phyloP scores from a whole-genome alignment of 2,113 vertebrate species.

The Eurypyga helias region DNA sequence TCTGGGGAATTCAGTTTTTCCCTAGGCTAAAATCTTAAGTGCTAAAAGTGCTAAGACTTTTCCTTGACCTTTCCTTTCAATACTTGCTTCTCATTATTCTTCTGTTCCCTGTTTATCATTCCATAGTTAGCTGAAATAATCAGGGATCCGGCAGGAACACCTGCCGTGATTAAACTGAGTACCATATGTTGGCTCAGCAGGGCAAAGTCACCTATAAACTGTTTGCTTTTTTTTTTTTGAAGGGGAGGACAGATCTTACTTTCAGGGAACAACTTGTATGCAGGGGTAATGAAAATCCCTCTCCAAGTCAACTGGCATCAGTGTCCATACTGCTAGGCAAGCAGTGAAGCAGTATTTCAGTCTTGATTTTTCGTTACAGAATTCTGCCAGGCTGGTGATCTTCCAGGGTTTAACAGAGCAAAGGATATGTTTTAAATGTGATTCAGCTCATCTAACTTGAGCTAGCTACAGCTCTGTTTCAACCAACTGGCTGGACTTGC shows the following conservation, averaged over 20 bases:
- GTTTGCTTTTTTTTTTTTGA: neutral
- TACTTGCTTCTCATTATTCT: conserved; percentile 10
- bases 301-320: neutral
- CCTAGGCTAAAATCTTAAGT: neutral
- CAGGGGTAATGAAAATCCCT: neutral
- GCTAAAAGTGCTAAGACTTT: neutral
- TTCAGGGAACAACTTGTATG: neutral
- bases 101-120: conserved; percentile 23
- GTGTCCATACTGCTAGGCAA: neutral
- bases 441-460: neutral
- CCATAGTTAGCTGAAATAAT: neutral
- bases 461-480: neutral
- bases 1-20: neutral
- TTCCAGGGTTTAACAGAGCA: conserved; percentile 25
- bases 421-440: neutral
- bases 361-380: neutral
- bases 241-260: neutral
- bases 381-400: conserved; percentile 7
- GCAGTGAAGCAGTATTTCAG: neutral
- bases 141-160: neutral
- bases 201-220: conserved; percentile 69
- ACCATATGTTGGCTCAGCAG: conserved; percentile 6
- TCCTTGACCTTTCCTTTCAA: neutral
- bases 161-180: neutral
- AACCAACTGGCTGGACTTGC: neutral